Percentiles rank a stretch among this genome's conserved stretches.
phyloP scores from a whole-genome alignment of 2,113 vertebrate species.

The Lophotis ruficrista region DNA sequence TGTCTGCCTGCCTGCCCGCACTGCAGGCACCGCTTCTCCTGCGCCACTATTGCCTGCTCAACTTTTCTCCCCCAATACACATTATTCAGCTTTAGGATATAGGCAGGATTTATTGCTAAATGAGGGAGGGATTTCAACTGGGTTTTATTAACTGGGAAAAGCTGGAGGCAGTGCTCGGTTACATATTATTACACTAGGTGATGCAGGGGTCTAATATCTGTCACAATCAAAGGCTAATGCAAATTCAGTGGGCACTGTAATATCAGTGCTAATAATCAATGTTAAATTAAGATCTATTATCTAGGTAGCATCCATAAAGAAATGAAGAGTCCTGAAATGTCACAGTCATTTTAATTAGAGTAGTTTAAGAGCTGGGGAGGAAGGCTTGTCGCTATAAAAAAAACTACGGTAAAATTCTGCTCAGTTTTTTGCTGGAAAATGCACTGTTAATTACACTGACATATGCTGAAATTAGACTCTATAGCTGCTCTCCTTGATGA shows the following conservation, averaged over 20 bases:
- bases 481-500: background rate
- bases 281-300: constrained; percentile 15
- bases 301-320: background rate
- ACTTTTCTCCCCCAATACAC: background rate
- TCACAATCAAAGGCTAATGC: constrained; percentile 1
- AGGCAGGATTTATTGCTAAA: background rate
- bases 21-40: background rate
- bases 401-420: background rate
- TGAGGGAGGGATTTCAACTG: background rate
- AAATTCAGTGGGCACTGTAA: background rate
- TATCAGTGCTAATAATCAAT: constrained; percentile 16
- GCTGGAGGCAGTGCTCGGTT: background rate
- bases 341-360: constrained; percentile 29
- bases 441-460: constrained; percentile 30
- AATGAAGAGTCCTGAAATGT: constrained; percentile 8
- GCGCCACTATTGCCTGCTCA: background rate
- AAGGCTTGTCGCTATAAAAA: background rate
- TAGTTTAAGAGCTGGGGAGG: background rate
- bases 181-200: background rate
- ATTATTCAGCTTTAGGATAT: background rate
- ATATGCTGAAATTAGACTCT: constrained; percentile 29
- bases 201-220: background rate
- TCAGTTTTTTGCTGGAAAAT: constrained; percentile 5
- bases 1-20: background rate
- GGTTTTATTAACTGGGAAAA: constrained; percentile 37